Base-by-base conservation (phyloP, 1,140 invertebrate genomes). In the Listronotus bonariensis region DNA sequence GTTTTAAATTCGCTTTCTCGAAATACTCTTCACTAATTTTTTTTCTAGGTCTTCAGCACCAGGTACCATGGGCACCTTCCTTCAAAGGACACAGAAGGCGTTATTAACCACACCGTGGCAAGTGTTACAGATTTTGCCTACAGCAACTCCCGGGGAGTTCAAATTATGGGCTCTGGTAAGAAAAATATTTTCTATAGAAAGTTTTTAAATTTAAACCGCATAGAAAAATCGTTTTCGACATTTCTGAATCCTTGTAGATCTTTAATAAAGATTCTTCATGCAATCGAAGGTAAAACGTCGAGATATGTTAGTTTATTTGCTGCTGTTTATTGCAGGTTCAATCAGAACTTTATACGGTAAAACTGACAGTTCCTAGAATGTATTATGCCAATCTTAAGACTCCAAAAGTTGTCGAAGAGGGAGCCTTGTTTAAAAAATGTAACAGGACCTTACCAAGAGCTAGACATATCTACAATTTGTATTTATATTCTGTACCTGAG, bases 321-420 rank as follows among this genome's bases (percentile, higher is more conserved):
- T 5, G 5, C 20, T n/a, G 20, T 5, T 1, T 26, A 26, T 38
- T 61, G 14, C 11, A 76, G 74, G 69, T 76, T 11, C 68, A 73
- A 55, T 55, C 55, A 6, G 90, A 93, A 70, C 75, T 94, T 31
- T 90, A 93, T 78, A 85, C 88, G 67, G 82, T 95, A 0, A 86
- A 87, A 72, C 75, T 95, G 52, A 85, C 83, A 0, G 87, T 97
- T 32, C 94, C 93, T 0, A 82, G 96, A 18, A 88, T 96, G 46
- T 98, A 99, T 82, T 99, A 98, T 80, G 92, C 98, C 0, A 99
- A 99, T 80, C 89, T 95, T 72, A 86, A 91, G 20, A 85, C 85
- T 48, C 83, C 85, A 1, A 87, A 88, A 65, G 80, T 82, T 3
- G 80, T 81, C 0, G 85, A 86, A 69, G 85, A 85, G 70, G 86